These are phyloP conservation scores for Heliconius sara DNA, from an alignment of 2,888 invertebrate species.

Conservation along the genomic window DNA sequence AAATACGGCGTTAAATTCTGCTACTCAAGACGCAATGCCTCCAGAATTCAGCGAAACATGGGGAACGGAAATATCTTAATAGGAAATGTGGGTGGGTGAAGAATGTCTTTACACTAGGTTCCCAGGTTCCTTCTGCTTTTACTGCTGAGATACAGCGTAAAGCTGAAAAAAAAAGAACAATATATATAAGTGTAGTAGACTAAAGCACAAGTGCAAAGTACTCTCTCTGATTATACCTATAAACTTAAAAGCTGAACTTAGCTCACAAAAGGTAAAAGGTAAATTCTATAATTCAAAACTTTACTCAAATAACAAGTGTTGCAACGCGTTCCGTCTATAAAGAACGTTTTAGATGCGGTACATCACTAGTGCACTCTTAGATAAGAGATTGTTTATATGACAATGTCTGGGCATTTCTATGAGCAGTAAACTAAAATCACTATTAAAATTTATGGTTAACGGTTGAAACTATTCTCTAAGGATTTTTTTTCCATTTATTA, in stretches of 20 bases:
- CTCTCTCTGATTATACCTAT: constrained; percentile 22
- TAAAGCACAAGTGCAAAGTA: constrained; percentile 18
- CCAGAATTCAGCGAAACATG: neutral
- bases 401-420: neutral
- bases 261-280: constrained; percentile 15
- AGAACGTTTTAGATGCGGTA: neutral
- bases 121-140: neutral
- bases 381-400: constrained; percentile 2
- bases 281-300: constrained; percentile 18
- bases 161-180: neutral
- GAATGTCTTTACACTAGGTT: neutral
- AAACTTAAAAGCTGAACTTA: constrained; percentile 23
- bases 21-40: too few relatives aligned
- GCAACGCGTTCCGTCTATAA: constrained; percentile 9
- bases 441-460: neutral
- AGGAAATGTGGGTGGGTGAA: too few relatives aligned
- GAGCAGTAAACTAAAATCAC: neutral
- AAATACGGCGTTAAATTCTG: too few relatives aligned
- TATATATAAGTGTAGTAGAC: neutral
- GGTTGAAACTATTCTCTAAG: neutral
- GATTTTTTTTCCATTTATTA: neutral
- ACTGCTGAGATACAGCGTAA: neutral
- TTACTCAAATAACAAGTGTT: constrained; percentile 21
- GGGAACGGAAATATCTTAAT: neutral
- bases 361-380: neutral